Conservation (phyloP, 2,888 invertebrate species). For the Steinernema hermaphroditum region DNA sequence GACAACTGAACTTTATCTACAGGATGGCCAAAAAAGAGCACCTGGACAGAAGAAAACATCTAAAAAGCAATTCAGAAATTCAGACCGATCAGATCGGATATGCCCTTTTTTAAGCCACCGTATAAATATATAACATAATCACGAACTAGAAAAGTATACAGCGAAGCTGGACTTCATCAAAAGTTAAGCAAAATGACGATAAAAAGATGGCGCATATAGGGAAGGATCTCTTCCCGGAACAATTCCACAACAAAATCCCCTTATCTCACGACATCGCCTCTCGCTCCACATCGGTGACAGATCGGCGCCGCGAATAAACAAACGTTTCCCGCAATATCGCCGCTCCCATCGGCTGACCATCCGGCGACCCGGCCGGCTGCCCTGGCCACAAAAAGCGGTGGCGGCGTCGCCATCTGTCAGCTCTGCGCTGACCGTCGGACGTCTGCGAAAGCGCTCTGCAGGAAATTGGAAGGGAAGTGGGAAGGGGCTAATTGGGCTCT, state of each 20-base stretch:
- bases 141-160: no score
- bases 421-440: not conserved
- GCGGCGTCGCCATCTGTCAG: not conserved
- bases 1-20: no score
- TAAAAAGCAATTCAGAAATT: no score
- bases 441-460: not conserved
- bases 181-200: no score
- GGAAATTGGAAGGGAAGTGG: no score
- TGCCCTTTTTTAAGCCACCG: no score
- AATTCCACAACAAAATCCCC: not conserved
- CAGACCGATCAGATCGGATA: no score
- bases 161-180: no score
- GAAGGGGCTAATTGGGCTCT: not conserved
- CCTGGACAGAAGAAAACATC: no score
- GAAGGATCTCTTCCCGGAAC: not conserved
- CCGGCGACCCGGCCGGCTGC: not conserved
- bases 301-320: slow-evolving; percentile 5
- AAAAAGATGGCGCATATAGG: not conserved
- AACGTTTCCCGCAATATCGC: not conserved
- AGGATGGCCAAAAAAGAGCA: no score
- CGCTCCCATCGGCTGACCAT: not conserved
- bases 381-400: not conserved
- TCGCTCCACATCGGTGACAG: no score
- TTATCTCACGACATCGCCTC: not conserved
- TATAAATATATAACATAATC: no score